Conservation (phyloP, 92 coral and sea anemone species). For the Diadumene lineata region DNA sequence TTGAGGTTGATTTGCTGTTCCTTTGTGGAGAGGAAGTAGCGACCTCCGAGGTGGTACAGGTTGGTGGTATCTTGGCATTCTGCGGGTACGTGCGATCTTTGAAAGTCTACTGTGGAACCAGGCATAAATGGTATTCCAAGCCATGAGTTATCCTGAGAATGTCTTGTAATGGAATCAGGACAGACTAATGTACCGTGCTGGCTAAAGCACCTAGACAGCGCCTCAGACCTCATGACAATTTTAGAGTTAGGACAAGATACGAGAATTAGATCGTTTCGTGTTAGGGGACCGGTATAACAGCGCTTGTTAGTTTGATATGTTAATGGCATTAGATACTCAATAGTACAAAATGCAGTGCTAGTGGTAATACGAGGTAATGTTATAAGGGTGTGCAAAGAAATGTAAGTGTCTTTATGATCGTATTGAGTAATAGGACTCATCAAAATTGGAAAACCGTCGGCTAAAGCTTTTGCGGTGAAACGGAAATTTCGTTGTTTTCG, state of each 20-base stretch:
- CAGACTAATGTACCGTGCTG: conserved; percentile 28
- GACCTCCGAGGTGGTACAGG: conserved; percentile 12
- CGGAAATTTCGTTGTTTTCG: neutral
- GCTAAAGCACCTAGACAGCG: conserved; percentile 11
- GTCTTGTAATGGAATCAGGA: conserved; percentile 19
- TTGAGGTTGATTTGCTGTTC: neutral
- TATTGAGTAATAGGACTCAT: neutral
- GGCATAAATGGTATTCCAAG: conserved; percentile 21
- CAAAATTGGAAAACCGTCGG: neutral
- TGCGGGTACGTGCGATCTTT: conserved; percentile 1
- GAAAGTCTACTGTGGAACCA: conserved; percentile 4
- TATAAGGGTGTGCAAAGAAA: neutral
- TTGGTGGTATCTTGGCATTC: neutral
- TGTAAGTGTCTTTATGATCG: neutral
- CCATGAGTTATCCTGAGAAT: conserved; percentile 3
- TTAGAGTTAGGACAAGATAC: conserved; percentile 25
- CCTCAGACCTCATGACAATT: conserved; percentile 16
- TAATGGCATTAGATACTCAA: neutral
- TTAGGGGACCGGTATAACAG: conserved; percentile 20
- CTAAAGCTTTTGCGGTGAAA: neutral
- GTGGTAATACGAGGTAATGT: neutral
- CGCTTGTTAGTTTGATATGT: neutral
- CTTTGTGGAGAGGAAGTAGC: conserved; percentile 14
- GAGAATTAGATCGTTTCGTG: conserved; percentile 23
- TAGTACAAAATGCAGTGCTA: neutral